These are phyloP conservation scores for Temnothorax ravouxi DNA, from an alignment of 2,888 invertebrate species.

Conservation along the genomic window DNA sequence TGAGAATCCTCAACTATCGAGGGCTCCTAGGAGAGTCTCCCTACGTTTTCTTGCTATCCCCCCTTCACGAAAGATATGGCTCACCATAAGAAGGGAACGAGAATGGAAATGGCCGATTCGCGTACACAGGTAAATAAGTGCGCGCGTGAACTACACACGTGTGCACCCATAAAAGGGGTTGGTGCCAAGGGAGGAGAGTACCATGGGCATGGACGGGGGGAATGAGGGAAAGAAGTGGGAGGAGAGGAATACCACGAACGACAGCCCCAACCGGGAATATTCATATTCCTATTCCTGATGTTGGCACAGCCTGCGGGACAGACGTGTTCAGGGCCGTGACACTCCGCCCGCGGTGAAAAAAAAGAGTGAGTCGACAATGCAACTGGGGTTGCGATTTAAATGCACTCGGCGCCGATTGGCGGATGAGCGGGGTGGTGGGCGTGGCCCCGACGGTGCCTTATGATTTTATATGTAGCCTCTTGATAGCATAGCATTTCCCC, in stretches of 20 bases:
- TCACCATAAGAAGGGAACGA: constrained; percentile 68
- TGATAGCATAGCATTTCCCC: constrained; percentile 77
- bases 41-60: constrained; percentile 5
- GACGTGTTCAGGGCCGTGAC: constrained; percentile 70
- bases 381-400: constrained; percentile 84
- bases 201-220: constrained; percentile 37
- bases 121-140: constrained; percentile 70
- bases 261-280: constrained; percentile 66
- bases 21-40: constrained; percentile 48
- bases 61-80: constrained; percentile 59
- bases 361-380: constrained; percentile 80
- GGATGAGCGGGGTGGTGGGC: constrained; percentile 83
- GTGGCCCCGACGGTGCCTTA: constrained; percentile 83
- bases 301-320: constrained; percentile 72
- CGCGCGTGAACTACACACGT: constrained; percentile 68
- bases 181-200: constrained; percentile 48
- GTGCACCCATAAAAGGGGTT: constrained; percentile 49
- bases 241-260: constrained; percentile 61
- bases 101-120: constrained; percentile 72
- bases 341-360: constrained; percentile 81
- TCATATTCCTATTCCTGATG: constrained; percentile 77
- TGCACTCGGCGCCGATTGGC: constrained; percentile 84
- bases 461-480: constrained; percentile 85
- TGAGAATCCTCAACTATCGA: constrained; percentile 50
- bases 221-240: constrained; percentile 27